These are phyloP conservation scores for Metallyticus violacea DNA, from an alignment of 2,888 invertebrate genomes.

Conservation along the genomic window DNA sequence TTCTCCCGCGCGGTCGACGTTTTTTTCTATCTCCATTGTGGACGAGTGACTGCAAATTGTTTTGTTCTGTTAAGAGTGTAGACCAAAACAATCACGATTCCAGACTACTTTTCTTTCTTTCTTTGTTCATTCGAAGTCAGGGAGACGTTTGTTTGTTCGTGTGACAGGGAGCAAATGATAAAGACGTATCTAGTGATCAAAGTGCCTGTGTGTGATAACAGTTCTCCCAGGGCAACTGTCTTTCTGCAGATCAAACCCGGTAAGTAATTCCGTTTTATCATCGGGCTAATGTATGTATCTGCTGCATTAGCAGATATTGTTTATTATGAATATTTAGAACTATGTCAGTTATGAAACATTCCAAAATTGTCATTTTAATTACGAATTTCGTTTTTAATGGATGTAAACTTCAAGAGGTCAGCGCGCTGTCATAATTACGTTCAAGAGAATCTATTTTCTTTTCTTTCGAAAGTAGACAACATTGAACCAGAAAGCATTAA, in stretches of 20 bases:
- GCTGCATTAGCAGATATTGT: neutral
- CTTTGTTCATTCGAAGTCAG: neutral
- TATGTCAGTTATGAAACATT: too few relatives aligned
- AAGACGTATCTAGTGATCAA: neutral
- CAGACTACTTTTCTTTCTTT: neutral
- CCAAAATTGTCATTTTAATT: too few relatives aligned
- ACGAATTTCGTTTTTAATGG: too few relatives aligned
- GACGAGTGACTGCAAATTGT: neutral
- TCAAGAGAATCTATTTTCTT: too few relatives aligned
- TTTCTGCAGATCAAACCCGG: neutral
- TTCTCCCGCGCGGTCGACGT: neutral
- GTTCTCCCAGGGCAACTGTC: neutral
- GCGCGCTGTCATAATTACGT: too few relatives aligned
- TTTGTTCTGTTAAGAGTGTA: neutral
- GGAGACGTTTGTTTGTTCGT: too few relatives aligned
- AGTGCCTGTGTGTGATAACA: neutral
- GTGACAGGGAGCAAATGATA: neutral
- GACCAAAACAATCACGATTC: neutral
- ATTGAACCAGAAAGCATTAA: too few relatives aligned
- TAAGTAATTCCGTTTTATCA: too few relatives aligned
- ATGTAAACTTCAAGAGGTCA: too few relatives aligned
- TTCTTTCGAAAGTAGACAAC: too few relatives aligned
- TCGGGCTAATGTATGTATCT: too few relatives aligned
- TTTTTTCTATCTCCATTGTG: neutral
- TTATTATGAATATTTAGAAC: neutral